These are phyloP conservation scores for Carcina quercana DNA, from an alignment of 2,888 invertebrate species.

Conservation along the genomic window DNA sequence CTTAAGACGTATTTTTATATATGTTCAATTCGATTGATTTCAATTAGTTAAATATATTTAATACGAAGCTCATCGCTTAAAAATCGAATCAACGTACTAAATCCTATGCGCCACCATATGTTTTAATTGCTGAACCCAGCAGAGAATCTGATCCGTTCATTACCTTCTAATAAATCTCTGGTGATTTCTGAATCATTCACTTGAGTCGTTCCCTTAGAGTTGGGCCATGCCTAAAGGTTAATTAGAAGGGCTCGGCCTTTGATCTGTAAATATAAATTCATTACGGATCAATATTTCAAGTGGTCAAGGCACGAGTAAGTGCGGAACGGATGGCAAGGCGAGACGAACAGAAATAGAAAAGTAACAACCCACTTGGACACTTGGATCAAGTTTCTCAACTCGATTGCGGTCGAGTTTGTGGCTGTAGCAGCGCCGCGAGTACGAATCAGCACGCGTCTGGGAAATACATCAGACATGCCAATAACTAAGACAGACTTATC, in stretches of 20 bases:
- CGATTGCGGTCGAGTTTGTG: constrained; percentile 22
- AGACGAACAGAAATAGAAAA: constrained; percentile 14
- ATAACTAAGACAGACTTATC: too few species aligned
- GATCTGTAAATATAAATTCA: constrained; percentile 18
- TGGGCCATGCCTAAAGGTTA: constrained; percentile 10
- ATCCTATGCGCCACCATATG: constrained; percentile 6
- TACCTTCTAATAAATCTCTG: background rate
- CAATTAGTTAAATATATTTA: too few species aligned
- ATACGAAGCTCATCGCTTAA: too few species aligned
- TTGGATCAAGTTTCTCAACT: constrained; percentile 16
- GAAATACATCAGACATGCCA: too few species aligned
- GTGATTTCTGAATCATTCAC: constrained; percentile 1
- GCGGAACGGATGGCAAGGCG: constrained; percentile 10
- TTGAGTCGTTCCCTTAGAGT: constrained; percentile 2
- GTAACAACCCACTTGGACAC: constrained; percentile 10
- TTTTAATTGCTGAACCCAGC: background rate
- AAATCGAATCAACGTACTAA: background rate
- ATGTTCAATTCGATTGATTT: too few species aligned
- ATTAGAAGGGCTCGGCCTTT: constrained; percentile 16
- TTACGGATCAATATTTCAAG: constrained; percentile 16
- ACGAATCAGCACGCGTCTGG: too few species aligned
- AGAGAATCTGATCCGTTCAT: background rate
- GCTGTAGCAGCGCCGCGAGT: too few species aligned
- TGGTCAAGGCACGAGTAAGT: constrained; percentile 6
- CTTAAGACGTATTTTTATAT: too few species aligned